These are phyloP conservation scores for Acipenser oxyrinchus DNA, from an alignment of 2,797 vertebrate species.

Conservation along the genomic window DNA sequence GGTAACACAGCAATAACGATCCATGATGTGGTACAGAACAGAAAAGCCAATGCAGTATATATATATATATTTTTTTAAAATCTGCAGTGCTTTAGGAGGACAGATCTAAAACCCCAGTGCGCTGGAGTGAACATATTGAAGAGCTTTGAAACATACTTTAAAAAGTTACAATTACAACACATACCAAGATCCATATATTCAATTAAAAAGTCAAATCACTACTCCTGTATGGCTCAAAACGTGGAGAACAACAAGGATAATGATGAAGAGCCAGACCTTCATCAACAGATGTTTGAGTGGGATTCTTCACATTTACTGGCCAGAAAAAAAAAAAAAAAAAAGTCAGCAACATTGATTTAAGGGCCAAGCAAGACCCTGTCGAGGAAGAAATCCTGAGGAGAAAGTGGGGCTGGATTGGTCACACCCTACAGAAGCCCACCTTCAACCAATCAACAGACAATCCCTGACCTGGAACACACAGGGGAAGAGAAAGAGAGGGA, in stretches of 20 bases:
- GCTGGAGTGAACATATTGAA: no score
- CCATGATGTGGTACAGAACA: no score
- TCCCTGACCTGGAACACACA: slow-evolving; percentile 3
- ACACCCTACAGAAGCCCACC: slow-evolving; percentile 1
- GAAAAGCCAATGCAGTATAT: no score
- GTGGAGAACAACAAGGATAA: slow-evolving; percentile 10
- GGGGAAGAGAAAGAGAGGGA: slow-evolving; percentile 1
- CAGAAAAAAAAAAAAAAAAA: background rate
- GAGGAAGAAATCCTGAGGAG: background rate
- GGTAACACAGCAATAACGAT: no score
- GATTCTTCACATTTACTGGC: slow-evolving; percentile 10
- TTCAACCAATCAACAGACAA: background rate
- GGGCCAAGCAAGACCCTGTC: slow-evolving; percentile 2
- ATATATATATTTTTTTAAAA: background rate
- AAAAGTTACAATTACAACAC: no score
- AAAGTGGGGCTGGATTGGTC: slow-evolving; percentile 10
- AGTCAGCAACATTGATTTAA: background rate
- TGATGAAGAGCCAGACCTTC: slow-evolving; percentile 4
- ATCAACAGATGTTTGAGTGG: background rate
- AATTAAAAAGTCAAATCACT: slow-evolving; percentile 11
- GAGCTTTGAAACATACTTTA: background rate
- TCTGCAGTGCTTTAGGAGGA: no score
- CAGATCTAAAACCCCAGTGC: no score
- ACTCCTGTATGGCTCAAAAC: slow-evolving; percentile 6
- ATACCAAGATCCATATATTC: background rate